These are phyloP conservation scores for Rhysida immarginata DNA, from an alignment of 1,140 invertebrate genomes.

Conservation along the genomic window DNA sequence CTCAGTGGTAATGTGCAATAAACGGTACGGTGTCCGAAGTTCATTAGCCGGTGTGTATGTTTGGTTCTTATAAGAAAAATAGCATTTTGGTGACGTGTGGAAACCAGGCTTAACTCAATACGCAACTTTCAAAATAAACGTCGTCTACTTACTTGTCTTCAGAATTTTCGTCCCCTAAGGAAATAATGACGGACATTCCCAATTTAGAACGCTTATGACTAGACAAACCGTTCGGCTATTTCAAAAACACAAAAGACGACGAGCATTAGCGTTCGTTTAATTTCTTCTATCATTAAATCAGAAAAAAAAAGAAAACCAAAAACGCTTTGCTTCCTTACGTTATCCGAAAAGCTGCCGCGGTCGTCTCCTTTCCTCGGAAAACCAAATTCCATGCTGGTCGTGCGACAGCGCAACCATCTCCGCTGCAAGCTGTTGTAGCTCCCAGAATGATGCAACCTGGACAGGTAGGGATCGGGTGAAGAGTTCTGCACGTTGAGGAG, in stretches of 20 bases:
- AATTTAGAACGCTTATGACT: constrained; percentile 32
- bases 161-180: constrained; percentile 17
- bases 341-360: too few relatives aligned
- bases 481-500: constrained; percentile 2
- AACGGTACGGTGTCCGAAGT: too few relatives aligned
- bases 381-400: constrained; percentile 35
- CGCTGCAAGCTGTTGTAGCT: constrained; percentile 37
- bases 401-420: constrained; percentile 36
- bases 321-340: too few relatives aligned
- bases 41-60: too few relatives aligned
- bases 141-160: constrained; percentile 14
- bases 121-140: too few relatives aligned
- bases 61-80: too few relatives aligned
- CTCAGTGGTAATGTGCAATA: too few relatives aligned
- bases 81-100: too few relatives aligned
- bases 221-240: background rate
- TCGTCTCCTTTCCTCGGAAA: background rate
- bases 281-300: constrained; percentile 3
- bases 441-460: constrained; percentile 16
- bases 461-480: constrained; percentile 6
- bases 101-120: too few relatives aligned
- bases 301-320: constrained; percentile 1
- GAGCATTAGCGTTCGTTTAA: background rate
- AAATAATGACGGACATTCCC: constrained; percentile 38
- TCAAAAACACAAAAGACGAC: background rate